Conservation (phyloP, 2,888 invertebrate species). For the Coecobrya sp. region DNA sequence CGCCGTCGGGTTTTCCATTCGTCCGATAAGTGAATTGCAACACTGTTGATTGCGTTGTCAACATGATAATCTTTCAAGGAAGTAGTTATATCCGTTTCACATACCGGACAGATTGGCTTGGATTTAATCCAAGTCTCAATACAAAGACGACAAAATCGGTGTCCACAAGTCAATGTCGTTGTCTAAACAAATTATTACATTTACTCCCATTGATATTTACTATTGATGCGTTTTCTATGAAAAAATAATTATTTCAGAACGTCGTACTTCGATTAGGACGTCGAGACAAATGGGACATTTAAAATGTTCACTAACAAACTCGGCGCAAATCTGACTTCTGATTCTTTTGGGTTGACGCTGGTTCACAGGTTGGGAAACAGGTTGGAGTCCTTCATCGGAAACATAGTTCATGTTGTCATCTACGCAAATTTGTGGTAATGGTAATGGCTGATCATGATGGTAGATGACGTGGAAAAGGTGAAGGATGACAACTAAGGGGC, state of each 20-base stretch:
- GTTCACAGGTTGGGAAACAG: neutral
- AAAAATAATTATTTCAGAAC: neutral
- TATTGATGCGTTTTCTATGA: neutral
- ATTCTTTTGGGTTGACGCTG: neutral
- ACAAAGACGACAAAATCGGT: slow-evolving; percentile 16
- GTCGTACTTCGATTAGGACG: slow-evolving; percentile 2
- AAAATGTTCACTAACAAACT: slow-evolving; percentile 52
- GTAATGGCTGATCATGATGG: too few species aligned
- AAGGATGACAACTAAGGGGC: too few species aligned
- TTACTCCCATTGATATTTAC: neutral
- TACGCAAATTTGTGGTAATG: too few species aligned
- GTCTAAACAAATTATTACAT: neutral
- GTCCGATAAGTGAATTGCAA: neutral
- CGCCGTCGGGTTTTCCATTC: slow-evolving; percentile 41
- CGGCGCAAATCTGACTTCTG: slow-evolving; percentile 9
- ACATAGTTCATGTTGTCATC: neutral
- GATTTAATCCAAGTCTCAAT: neutral
- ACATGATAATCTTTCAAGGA: neutral
- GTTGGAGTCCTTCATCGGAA: neutral
- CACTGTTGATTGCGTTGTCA: slow-evolving; percentile 33
- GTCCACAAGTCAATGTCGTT: slow-evolving; percentile 23
- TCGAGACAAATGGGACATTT: slow-evolving; percentile 53
- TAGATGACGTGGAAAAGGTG: too few species aligned
- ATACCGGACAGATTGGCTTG: slow-evolving; percentile 28
- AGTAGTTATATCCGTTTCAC: neutral